Evolutionary conservation across 1,140 invertebrate species (phyloP), one percentile per base, ranked within the genome.

Genomic region (Sitodiplosis mosellana): DNA sequence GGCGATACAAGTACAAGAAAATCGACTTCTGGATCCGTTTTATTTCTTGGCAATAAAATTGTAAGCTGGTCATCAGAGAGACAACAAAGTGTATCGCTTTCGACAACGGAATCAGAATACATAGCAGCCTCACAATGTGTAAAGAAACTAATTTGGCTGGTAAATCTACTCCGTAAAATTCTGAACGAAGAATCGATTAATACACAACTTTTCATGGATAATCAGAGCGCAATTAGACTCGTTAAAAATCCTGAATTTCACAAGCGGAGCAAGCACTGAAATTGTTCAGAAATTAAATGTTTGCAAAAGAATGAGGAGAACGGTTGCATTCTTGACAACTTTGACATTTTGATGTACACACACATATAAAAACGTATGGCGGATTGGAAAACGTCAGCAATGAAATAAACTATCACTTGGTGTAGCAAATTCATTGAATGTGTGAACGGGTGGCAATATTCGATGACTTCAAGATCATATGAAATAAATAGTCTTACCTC

Each of bases 61-160:
- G 47, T 68, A 20, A 47, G 56, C 12, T 69, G 65, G 66, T 52
- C 46, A 22, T 59, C 49, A 38, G 54, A 56, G 38, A 60, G 56
- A 51, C 67, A 71, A 52, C 45, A 47, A 8, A 58, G 34, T 45
- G 51, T 58, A 34, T 55, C 58, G 15, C 45, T 58, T 4, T 61
- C 59, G 6, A 64, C 64, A 14, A 66, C 61, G 14, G 66, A 71
- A 51, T 59, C 67, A n/a, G 66, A 71, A 49, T 60, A 55, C 51
- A 42, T 63, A 11, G 57, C 59, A 34, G 55, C 53, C 11, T 50
- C 52, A 54, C 53, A 55, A 51, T 51, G 49, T 18, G 47, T 52
- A 14, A 59, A 59, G 50, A 52, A 63, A 45, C 18, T 55, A 18
- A 45, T 61, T n/a, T 62, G 57, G 57, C 44, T 63, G 10, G 51